A percentile compares a stretch with the other conserved stretches of the same genome.
These are phyloP conservation scores for Athripsodes cinereus DNA, from an alignment of 2,888 invertebrate genomes.

Conservation along the genomic window DNA sequence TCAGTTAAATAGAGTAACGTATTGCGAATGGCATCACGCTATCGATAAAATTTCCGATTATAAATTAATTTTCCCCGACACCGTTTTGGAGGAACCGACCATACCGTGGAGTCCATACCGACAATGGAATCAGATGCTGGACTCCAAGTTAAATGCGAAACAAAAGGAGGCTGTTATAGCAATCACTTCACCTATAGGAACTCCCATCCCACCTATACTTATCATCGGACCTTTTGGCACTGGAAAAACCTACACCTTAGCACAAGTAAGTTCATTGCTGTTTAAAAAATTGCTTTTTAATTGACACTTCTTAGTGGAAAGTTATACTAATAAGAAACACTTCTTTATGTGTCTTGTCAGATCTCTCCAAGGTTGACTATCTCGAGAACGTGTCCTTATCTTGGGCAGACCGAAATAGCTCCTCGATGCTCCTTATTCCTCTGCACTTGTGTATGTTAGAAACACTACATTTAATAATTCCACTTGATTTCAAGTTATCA, in stretches of 20 bases:
- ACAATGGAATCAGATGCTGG: constrained; percentile 60
- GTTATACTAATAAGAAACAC: no score
- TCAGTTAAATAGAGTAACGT: constrained; percentile 70
- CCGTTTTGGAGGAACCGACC: constrained; percentile 53
- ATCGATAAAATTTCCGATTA: constrained; percentile 69
- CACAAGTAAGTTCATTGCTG: constrained; percentile 40
- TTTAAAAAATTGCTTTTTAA: no score
- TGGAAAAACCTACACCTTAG: constrained; percentile 79
- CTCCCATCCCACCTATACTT: constrained; percentile 63
- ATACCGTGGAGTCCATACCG: constrained; percentile 65
- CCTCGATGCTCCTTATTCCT: no score
- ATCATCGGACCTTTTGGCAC: constrained; percentile 81
- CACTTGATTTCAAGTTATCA: no score
- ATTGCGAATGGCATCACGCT: constrained; percentile 81
- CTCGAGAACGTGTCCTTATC: no score
- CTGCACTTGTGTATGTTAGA: no score
- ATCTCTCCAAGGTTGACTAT: no score
- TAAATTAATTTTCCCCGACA: constrained; percentile 66
- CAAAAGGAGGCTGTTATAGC: constrained; percentile 74
- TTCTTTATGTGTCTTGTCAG: no score
- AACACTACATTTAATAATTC: no score
- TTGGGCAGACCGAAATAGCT: no score
- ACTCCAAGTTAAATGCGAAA: constrained; percentile 63
- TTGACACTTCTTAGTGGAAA: no score
- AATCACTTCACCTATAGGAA: constrained; percentile 60